phyloP scores from a whole-genome alignment of 2,797 vertebrate species.

The Rhynchonycteris naso region DNA sequence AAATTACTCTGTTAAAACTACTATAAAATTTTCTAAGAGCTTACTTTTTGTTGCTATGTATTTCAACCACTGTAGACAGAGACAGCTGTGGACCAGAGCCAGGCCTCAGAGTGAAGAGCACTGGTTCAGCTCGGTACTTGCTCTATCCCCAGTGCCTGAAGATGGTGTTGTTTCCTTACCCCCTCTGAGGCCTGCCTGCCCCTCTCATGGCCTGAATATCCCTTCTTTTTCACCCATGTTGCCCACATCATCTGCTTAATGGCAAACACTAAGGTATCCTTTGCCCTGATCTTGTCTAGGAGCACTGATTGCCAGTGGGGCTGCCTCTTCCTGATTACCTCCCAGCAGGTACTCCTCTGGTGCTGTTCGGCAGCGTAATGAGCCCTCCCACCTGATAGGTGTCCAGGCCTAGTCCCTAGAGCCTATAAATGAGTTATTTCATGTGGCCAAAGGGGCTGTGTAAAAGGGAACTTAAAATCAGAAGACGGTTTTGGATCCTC shows the following conservation, averaged over 20 bases:
- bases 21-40: neutral
- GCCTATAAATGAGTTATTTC: neutral
- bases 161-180: neutral
- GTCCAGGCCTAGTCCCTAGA: neutral
- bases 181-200: neutral
- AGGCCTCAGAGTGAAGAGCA: neutral
- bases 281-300: neutral
- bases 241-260: neutral
- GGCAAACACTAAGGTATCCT: neutral
- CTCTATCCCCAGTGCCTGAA: neutral
- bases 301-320: neutral
- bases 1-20: conserved; percentile 34
- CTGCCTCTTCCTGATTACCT: neutral
- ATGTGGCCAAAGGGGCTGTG: neutral
- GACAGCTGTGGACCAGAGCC: neutral
- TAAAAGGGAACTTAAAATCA: neutral
- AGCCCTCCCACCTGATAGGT: neutral
- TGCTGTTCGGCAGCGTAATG: neutral
- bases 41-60: neutral
- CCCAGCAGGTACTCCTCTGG: neutral
- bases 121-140: neutral
- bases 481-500: neutral
- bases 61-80: neutral
- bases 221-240: neutral
- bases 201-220: neutral